Percentiles rank a stretch among this genome's conserved stretches.
These are phyloP conservation scores for Leptopilina syphax DNA, from an alignment of 2,888 invertebrate species.

Conservation along the genomic window DNA sequence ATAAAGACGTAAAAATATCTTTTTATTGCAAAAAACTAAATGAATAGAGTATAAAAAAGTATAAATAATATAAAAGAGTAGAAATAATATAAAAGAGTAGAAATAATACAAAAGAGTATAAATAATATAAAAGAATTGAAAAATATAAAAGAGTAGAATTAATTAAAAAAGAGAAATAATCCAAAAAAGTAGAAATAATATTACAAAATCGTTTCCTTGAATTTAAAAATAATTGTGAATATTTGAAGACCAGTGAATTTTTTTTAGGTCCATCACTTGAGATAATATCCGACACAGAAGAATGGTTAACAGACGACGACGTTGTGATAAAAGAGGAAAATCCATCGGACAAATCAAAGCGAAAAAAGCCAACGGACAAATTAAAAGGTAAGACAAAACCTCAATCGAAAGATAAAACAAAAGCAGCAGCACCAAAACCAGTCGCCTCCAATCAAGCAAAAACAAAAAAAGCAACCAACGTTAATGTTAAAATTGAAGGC, in stretches of 20 bases:
- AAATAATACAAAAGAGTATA: too few relatives aligned
- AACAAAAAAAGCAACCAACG: conserved; percentile 47
- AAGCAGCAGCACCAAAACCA: conserved; percentile 48
- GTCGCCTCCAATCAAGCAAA: conserved; percentile 44
- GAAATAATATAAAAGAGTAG: too few relatives aligned
- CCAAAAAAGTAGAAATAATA: too few relatives aligned
- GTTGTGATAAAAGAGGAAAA: conserved; percentile 63
- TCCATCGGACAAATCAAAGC: conserved; percentile 56
- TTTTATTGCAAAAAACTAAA: neutral
- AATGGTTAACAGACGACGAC: conserved; percentile 70
- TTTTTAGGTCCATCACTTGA: conserved; percentile 72
- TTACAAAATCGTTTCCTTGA: too few relatives aligned
- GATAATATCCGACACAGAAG: conserved; percentile 75
- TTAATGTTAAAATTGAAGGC: conserved; percentile 65
- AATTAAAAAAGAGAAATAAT: too few relatives aligned
- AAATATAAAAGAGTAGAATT: too few relatives aligned
- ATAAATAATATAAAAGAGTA: too few relatives aligned
- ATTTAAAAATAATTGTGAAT: neutral
- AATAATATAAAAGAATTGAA: too few relatives aligned
- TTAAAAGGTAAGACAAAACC: conserved; percentile 54
- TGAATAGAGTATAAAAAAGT: too few relatives aligned
- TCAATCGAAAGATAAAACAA: conserved; percentile 56
- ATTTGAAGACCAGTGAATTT: neutral
- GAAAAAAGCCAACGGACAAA: conserved; percentile 59
- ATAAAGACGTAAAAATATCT: neutral